phyloP scores from a whole-genome alignment of 2,797 vertebrate species.

The Pangasius sanitwongsei region DNA sequence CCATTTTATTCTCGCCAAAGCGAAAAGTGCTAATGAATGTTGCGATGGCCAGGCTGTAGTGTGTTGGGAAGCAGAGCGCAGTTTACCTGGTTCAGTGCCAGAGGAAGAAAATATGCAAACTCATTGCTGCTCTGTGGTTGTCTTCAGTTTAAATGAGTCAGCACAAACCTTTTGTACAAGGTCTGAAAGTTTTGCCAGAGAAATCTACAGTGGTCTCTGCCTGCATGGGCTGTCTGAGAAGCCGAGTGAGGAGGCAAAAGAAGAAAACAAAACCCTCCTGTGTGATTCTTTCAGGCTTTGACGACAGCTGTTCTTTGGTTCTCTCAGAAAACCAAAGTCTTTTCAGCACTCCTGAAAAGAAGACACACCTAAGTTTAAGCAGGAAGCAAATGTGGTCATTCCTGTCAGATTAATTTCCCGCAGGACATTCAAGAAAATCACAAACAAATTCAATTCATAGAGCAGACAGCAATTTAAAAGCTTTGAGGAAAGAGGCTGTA shows the following conservation, averaged over 20 bases:
- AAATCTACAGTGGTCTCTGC: conserved; percentile 26
- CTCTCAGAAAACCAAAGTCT: not conserved
- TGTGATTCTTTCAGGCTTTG: conserved; percentile 8
- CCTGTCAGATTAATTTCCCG: conserved; percentile 9
- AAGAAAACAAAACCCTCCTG: conserved; percentile 9
- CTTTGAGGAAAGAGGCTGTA: conserved; percentile 32
- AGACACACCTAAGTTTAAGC: conserved; percentile 22
- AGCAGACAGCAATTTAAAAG: conserved; percentile 14
- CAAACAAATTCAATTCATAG: not conserved
- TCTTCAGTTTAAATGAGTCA: conserved; percentile 73
- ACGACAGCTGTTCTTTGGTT: conserved; percentile 25
- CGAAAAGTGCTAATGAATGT: not conserved
- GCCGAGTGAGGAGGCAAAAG: not conserved
- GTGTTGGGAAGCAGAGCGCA: conserved; percentile 21
- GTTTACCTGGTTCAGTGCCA: conserved; percentile 43
- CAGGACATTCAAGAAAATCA: not conserved
- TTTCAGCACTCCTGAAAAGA: conserved; percentile 15
- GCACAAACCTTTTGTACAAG: conserved; percentile 66
- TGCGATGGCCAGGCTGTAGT: conserved; percentile 17
- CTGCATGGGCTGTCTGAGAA: conserved; percentile 3
- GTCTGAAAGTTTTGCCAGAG: conserved; percentile 44
- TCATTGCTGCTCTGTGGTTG: conserved; percentile 56
- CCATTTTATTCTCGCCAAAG: not conserved
- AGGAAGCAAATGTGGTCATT: conserved; percentile 25
- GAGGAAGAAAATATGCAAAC: conserved; percentile 38